Evolutionary conservation across 2,797 vertebrate genomes (phyloP).

Genomic region (Neostethus bicornis): DNA sequence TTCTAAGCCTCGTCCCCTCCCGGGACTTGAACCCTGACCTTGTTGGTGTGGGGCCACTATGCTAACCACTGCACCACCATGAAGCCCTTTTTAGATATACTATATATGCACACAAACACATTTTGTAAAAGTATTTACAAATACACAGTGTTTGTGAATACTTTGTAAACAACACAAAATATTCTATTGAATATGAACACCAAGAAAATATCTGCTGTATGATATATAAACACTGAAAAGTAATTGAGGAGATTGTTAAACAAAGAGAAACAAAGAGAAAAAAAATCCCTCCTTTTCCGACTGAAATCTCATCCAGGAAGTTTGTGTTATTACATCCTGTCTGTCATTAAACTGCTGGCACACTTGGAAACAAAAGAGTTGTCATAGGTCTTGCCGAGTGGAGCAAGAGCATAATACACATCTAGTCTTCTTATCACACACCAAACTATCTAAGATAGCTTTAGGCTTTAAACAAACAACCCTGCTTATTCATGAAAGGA

Average conservation of each 20-base stretch:
- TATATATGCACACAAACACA: too few relatives aligned
- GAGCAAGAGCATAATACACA: constrained; percentile 32
- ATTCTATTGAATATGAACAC: not conserved
- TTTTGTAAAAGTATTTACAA: too few relatives aligned
- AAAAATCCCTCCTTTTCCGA: constrained; percentile 36
- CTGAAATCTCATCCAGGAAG: constrained; percentile 57
- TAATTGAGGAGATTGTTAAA: not conserved
- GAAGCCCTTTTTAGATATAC: too few relatives aligned
- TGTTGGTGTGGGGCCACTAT: too few relatives aligned
- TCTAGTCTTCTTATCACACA: constrained; percentile 10
- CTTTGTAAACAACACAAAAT: constrained; percentile 2
- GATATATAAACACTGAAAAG: constrained; percentile 1
- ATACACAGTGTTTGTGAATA: too few relatives aligned
- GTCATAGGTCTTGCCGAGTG: constrained; percentile 34
- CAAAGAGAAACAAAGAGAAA: constrained; percentile 14
- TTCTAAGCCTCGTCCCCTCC: too few relatives aligned
- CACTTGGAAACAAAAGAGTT: constrained; percentile 18
- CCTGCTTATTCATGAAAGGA: constrained; percentile 5
- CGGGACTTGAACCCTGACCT: too few relatives aligned
- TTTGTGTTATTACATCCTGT: constrained; percentile 66
- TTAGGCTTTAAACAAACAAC: constrained; percentile 14
- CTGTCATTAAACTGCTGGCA: constrained; percentile 30
- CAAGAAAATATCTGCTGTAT: not conserved
- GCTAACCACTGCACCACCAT: too few relatives aligned
- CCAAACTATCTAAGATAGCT: constrained; percentile 5